Evolutionary conservation across 53 echinoderm and acorn worm genomes (phyloP).

Genomic region (Echinometra lucunter): DNA sequence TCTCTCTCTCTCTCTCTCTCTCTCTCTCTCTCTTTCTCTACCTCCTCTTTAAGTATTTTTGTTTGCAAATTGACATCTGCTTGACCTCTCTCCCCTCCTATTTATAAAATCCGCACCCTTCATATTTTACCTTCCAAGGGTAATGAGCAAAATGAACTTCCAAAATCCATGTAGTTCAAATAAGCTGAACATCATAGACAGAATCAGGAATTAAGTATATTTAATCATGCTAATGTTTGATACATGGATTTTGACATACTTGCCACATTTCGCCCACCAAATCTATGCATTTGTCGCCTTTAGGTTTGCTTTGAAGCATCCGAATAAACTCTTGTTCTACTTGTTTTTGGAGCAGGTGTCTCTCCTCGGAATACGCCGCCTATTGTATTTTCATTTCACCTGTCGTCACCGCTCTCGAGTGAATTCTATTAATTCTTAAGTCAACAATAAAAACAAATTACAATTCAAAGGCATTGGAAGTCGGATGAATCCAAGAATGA

Average conservation of each 20-base stretch:
- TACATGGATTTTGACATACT: neutral
- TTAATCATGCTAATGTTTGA: neutral
- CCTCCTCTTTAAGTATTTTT: too few species aligned
- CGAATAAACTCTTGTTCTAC: neutral
- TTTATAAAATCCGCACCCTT: neutral
- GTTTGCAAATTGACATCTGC: too few species aligned
- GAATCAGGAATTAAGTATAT: constrained; percentile 4
- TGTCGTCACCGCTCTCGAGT: neutral
- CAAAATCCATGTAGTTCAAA: constrained; percentile 11
- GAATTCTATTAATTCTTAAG: neutral
- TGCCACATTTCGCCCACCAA: neutral
- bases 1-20: neutral
- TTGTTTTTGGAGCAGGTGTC: neutral
- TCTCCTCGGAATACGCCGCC: neutral
- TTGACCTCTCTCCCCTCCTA: neutral
- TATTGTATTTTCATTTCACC: neutral
- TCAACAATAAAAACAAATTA: neutral
- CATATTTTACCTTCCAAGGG: neutral
- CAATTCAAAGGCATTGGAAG: neutral
- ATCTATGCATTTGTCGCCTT: neutral
- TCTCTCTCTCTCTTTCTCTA: too few species aligned
- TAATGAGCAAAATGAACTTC: neutral
- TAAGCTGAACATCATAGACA: neutral
- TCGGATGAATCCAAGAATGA: neutral
- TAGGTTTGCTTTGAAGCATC: too few species aligned